These are phyloP conservation scores for Drosophila mayaguana DNA, from an alignment of 2,888 invertebrate species.

Conservation along the genomic window DNA sequence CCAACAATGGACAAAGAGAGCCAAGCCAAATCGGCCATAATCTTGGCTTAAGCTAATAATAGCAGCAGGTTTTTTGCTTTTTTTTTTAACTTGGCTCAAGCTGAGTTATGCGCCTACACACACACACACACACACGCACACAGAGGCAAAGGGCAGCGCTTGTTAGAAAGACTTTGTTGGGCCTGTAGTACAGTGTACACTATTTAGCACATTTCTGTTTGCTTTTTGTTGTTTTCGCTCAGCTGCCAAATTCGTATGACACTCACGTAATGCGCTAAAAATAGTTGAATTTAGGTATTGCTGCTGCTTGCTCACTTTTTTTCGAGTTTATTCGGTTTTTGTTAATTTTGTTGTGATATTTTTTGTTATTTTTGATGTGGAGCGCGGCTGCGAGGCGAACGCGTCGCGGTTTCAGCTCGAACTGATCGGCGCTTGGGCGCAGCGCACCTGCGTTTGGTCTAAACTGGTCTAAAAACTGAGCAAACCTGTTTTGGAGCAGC, in stretches of 20 bases:
- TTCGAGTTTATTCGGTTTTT: constrained; percentile 36
- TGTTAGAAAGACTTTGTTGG: constrained; percentile 47
- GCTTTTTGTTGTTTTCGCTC: constrained; percentile 30
- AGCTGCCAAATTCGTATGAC: constrained; percentile 64
- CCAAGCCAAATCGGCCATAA: constrained; percentile 69
- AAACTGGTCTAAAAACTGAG: constrained; percentile 30
- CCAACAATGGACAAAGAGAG: constrained; percentile 52
- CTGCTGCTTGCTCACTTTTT: constrained; percentile 21
- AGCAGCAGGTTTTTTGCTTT: constrained; percentile 71
- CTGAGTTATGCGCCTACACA: constrained; percentile 69
- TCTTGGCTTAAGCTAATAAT: constrained; percentile 79
- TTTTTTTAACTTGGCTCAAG: constrained; percentile 58
- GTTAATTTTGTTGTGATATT: constrained; percentile 8
- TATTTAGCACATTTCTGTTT: constrained; percentile 39
- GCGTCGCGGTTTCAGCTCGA: constrained; percentile 65
- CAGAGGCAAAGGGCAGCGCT: constrained; percentile 46
- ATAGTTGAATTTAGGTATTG: constrained; percentile 64
- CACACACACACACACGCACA: constrained; percentile 36
- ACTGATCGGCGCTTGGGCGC: constrained; percentile 51
- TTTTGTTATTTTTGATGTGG: background rate
- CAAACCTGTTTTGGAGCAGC: constrained; percentile 43
- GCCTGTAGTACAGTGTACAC: constrained; percentile 40
- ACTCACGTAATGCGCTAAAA: constrained; percentile 79
- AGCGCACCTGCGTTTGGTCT: constrained; percentile 67
- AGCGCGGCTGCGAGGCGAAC: constrained; percentile 37